These are phyloP conservation scores for Chromis chromis DNA, from an alignment of 2,797 vertebrate genomes.

Conservation along the genomic window DNA sequence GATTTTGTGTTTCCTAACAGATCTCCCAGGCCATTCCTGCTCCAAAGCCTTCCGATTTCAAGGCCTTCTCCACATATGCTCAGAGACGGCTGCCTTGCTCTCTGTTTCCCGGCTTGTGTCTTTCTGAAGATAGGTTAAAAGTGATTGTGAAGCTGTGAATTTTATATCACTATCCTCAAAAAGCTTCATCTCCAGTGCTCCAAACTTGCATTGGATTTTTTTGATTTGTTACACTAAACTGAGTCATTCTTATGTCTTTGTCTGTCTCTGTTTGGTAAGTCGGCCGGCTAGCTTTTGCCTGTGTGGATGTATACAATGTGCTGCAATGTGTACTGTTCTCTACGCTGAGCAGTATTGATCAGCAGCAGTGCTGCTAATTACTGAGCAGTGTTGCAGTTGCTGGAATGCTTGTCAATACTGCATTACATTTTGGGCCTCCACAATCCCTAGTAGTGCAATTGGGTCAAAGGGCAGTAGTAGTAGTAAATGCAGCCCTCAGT, in stretches of 20 bases:
- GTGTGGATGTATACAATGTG: neutral
- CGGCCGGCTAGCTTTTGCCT: neutral
- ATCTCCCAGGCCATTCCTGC: slow-evolving; percentile 39
- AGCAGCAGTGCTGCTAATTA: slow-evolving; percentile 41
- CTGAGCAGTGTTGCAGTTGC: slow-evolving; percentile 39
- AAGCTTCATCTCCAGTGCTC: neutral
- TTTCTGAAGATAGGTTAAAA: slow-evolving; percentile 36
- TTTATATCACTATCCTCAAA: slow-evolving; percentile 20
- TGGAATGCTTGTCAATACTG: slow-evolving; percentile 46
- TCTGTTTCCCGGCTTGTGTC: slow-evolving; percentile 22
- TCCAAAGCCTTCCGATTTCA: slow-evolving; percentile 55
- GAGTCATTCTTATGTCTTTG: neutral
- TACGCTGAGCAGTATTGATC: slow-evolving; percentile 59
- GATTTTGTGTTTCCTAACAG: slow-evolving; percentile 29
- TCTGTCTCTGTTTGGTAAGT: no score
- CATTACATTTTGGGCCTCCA: slow-evolving; percentile 45
- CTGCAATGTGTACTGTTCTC: neutral
- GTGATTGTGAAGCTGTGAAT: slow-evolving; percentile 21
- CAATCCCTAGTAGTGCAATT: slow-evolving; percentile 45
- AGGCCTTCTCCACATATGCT: slow-evolving; percentile 59
- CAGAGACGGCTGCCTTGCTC: slow-evolving; percentile 17
- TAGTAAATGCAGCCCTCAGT: slow-evolving; percentile 5
- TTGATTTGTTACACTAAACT: slow-evolving; percentile 11
- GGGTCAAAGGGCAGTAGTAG: slow-evolving; percentile 42
- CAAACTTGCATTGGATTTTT: neutral